Conservation (phyloP, 1,140 invertebrate genomes). For the Hirudo medicinalis region DNA sequence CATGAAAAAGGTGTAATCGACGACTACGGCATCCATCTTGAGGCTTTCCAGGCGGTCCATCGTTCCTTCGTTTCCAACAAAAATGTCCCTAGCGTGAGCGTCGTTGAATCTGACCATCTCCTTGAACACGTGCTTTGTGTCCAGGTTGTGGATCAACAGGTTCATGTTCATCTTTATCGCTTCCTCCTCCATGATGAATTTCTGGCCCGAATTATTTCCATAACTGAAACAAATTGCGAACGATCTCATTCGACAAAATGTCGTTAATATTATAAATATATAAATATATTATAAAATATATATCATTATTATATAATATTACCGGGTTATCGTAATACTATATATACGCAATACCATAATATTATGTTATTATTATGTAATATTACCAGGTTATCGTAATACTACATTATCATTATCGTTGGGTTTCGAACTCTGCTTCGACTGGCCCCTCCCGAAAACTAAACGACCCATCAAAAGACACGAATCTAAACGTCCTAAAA, state of each 20-base stretch:
- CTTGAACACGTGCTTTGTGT: not conserved
- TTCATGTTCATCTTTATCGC: not conserved
- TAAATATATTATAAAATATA: too few relatives aligned
- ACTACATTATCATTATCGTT: too few relatives aligned
- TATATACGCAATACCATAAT: too few relatives aligned
- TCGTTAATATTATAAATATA: too few relatives aligned
- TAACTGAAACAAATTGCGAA: not conserved
- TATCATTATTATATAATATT: too few relatives aligned
- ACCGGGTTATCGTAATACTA: too few relatives aligned
- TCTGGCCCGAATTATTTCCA: not conserved
- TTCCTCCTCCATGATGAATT: not conserved
- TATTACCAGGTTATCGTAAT: too few relatives aligned
- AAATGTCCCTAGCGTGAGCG: not conserved
- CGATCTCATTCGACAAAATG: not conserved
- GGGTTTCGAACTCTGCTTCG: too few relatives aligned
- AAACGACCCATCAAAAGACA: too few relatives aligned
- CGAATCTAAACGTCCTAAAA: not conserved
- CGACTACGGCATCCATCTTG: not conserved
- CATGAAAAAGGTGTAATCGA: slow-evolving; percentile 12
- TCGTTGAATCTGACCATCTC: not conserved
- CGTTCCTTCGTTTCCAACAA: slow-evolving; percentile 9
- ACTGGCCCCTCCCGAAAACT: too few relatives aligned
- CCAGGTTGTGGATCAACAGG: not conserved
- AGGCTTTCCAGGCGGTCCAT: not conserved
- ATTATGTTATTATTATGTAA: too few relatives aligned